Conservation (phyloP, 2,888 invertebrate species). For the Zygaena filipendulae region DNA sequence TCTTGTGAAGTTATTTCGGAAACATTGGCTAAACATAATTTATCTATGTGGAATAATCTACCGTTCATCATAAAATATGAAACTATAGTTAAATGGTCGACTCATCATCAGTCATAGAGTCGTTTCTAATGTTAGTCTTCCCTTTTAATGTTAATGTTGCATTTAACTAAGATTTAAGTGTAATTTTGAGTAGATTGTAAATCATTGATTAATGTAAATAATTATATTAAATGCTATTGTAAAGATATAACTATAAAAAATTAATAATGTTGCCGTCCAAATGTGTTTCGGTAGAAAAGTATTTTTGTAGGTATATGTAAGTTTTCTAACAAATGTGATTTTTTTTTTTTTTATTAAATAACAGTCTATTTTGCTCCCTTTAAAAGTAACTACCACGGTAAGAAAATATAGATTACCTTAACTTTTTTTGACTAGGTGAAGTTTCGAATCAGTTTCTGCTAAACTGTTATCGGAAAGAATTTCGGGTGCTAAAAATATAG, state of each 20-base stretch:
- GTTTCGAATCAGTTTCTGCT: too few relatives aligned
- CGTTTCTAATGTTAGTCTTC: conserved; percentile 50
- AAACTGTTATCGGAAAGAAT: too few relatives aligned
- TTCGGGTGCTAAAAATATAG: too few relatives aligned
- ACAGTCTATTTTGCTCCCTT: conserved; percentile 4
- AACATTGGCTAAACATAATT: too few relatives aligned
- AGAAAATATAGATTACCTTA: too few relatives aligned
- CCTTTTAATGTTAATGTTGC: conserved; percentile 51
- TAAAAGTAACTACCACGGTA: conserved; percentile 16
- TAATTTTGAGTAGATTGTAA: too few relatives aligned
- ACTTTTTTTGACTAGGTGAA: too few relatives aligned
- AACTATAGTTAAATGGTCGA: conserved; percentile 5
- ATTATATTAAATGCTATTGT: conserved; percentile 9
- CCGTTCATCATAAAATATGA: conserved; percentile 1
- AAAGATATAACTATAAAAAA: background rate
- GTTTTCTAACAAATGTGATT: background rate
- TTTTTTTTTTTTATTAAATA: background rate
- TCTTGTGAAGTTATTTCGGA: too few relatives aligned
- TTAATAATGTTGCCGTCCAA: conserved; percentile 45
- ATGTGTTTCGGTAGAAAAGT: conserved; percentile 20
- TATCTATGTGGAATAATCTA: too few relatives aligned
- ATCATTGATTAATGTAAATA: conserved; percentile 18
- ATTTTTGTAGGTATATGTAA: background rate
- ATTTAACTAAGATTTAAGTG: conserved; percentile 56
- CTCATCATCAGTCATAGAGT: conserved; percentile 40